These are phyloP conservation scores for Oxyura jamaicensis DNA, from an alignment of 2,113 vertebrate species.

Conservation along the genomic window DNA sequence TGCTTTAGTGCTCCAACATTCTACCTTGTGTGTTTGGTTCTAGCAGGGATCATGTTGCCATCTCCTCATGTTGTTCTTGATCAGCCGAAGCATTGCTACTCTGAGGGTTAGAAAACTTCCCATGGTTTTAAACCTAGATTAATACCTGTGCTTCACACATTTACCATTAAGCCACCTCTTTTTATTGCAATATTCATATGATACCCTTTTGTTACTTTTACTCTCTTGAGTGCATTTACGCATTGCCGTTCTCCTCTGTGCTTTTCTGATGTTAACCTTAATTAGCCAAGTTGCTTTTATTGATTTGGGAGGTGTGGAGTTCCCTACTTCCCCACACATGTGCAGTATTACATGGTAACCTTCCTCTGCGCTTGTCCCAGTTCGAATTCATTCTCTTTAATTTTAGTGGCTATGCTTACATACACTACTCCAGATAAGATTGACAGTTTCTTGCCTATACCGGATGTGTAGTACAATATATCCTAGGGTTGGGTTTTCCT, in stretches of 20 bases:
- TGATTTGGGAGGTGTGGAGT: neutral
- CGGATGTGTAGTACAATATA: neutral
- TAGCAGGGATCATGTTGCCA: rapidly evolving
- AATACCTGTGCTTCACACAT: neutral
- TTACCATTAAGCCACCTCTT: neutral
- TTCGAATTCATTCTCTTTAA: neutral
- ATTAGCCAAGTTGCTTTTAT: neutral
- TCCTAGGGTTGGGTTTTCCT: neutral
- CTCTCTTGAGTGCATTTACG: neutral
- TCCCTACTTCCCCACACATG: neutral
- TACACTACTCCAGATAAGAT: neutral
- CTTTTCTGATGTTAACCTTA: neutral
- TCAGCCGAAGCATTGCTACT: neutral
- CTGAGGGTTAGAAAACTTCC: neutral
- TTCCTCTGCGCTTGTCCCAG: neutral
- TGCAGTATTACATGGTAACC: neutral
- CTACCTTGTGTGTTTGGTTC: neutral
- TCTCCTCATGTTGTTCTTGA: neutral
- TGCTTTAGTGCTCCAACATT: neutral
- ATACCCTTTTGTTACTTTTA: neutral
- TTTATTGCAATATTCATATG: neutral
- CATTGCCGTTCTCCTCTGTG: neutral
- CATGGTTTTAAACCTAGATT: neutral
- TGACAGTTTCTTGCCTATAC: neutral
- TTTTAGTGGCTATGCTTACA: neutral